Evolutionary conservation across 2,113 vertebrate species (phyloP).

Genomic region (Megalops atlanticus): DNA sequence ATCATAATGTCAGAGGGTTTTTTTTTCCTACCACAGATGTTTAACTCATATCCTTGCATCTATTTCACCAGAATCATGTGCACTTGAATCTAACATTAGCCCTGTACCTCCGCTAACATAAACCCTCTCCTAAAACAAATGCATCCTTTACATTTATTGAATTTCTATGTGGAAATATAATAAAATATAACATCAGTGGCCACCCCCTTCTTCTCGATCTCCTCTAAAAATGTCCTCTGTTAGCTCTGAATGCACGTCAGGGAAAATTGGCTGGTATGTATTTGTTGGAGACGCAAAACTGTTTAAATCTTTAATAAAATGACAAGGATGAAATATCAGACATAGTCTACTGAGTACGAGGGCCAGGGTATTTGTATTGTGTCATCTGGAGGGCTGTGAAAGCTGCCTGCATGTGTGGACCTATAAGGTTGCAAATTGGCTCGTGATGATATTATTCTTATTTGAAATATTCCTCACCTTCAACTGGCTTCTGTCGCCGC

Average conservation of each 20-base stretch:
- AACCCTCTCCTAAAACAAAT: constrained; percentile 46
- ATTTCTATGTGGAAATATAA: constrained; percentile 62
- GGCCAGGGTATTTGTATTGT: constrained; percentile 59
- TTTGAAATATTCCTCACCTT: constrained; percentile 60
- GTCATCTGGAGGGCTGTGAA: constrained; percentile 56
- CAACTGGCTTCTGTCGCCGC: constrained; percentile 42
- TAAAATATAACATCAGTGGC: constrained; percentile 45
- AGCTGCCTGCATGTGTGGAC: not conserved
- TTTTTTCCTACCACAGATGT: constrained; percentile 30
- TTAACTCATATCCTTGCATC: constrained; percentile 39
- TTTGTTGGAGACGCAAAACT: constrained; percentile 68
- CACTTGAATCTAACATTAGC: constrained; percentile 46
- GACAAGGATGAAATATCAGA: constrained; percentile 72
- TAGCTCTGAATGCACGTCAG: constrained; percentile 55
- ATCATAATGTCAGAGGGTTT: constrained; percentile 49
- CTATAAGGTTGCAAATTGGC: constrained; percentile 63
- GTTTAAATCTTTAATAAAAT: constrained; percentile 74
- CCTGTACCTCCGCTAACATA: constrained; percentile 43
- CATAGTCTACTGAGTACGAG: constrained; percentile 54
- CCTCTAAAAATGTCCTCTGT: constrained; percentile 42
- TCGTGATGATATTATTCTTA: constrained; percentile 58
- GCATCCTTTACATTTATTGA: constrained; percentile 67
- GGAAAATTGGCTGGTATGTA: constrained; percentile 61
- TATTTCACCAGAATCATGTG: constrained; percentile 48
- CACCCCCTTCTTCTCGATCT: constrained; percentile 24